Evolutionary conservation across 2,113 vertebrate species (phyloP).

Genomic region (Psettodes erumei): DNA sequence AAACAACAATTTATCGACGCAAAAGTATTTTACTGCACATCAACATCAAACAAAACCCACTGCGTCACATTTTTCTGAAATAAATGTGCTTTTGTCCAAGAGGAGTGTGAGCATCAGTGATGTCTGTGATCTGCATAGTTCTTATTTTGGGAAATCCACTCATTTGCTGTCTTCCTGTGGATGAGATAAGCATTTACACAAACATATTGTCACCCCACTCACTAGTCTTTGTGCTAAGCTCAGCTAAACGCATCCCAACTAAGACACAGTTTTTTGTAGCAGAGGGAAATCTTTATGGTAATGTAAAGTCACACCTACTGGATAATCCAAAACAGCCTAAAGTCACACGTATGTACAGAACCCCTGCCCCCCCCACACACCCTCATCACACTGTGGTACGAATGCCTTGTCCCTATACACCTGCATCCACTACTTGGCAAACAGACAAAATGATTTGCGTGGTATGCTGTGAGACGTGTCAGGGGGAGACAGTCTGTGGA

Average conservation of each 20-base stretch:
- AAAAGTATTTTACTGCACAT: conserved; percentile 13
- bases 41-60: conserved; percentile 13
- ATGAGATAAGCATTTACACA: neutral
- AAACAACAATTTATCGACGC: conserved; percentile 33
- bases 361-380: neutral
- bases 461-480: conserved; percentile 26
- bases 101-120: neutral
- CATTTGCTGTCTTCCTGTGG: neutral
- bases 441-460: neutral
- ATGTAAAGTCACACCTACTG: conserved; percentile 49
- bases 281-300: conserved; percentile 20
- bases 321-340: conserved; percentile 41
- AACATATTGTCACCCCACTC: too few relatives aligned
- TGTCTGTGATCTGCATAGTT: neutral
- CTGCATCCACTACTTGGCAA: conserved; percentile 35
- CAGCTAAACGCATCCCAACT: too few relatives aligned
- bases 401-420: conserved; percentile 10
- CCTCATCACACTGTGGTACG: conserved; percentile 43
- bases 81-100: neutral
- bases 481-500: conserved; percentile 52
- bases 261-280: too few relatives aligned
- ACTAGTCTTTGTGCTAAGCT: too few relatives aligned
- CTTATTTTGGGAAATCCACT: neutral
- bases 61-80: neutral
- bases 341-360: conserved; percentile 53